Evolutionary conservation across 1,140 invertebrate genomes (phyloP).

Genomic region (Odontomachus brunneus): DNA sequence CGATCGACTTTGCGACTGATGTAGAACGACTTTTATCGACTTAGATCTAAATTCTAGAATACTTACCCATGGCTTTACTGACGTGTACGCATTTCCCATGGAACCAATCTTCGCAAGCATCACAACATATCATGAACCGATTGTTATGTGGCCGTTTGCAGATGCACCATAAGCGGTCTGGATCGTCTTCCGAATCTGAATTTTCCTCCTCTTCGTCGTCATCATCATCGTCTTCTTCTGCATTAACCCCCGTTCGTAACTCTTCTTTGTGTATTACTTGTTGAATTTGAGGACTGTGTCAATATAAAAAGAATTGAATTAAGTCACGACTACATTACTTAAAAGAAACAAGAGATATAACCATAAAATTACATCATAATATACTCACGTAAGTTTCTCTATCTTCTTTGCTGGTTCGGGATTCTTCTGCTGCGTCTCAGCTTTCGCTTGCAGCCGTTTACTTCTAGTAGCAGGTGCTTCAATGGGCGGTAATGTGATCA

Average conservation of each 20-base stretch:
- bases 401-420: constrained; percentile 59
- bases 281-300: constrained; percentile 46
- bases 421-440: constrained; percentile 65
- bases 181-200: constrained; percentile 95
- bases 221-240: constrained; percentile 81
- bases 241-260: constrained; percentile 22
- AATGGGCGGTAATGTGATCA: constrained; percentile 91
- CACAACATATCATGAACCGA: constrained; percentile 99
- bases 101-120: constrained; percentile 98
- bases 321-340: background rate
- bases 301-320: background rate
- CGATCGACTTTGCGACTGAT: no score
- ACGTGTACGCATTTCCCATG: constrained; percentile 98
- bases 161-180: constrained; percentile 97
- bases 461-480: constrained; percentile 91
- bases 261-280: constrained; percentile 53
- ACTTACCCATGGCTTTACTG: constrained; percentile 93
- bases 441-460: constrained; percentile 82
- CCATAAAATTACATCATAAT: background rate
- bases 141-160: constrained; percentile 98
- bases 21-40: no score
- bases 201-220: constrained; percentile 86
- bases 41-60: no score
- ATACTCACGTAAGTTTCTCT: constrained; percentile 61
- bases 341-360: background rate